Base-by-base conservation (phyloP, 2,888 invertebrate genomes). In the Tethea ocularis region DNA sequence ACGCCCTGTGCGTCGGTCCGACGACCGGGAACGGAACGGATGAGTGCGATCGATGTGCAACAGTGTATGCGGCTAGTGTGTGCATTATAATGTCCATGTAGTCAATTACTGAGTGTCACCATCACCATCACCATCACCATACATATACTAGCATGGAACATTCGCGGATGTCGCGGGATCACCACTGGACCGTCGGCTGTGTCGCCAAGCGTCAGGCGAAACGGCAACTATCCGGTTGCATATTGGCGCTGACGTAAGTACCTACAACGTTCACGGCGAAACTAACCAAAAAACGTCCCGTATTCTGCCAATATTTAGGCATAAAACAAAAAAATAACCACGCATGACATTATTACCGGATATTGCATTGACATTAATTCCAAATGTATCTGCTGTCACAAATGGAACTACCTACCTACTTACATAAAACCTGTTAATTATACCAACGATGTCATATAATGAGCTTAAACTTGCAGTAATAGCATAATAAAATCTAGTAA, bases 1-100 rank as follows among this genome's bases (percentile, higher is more conserved):
- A 60, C 65, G 62, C 66, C 66, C 55, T 53, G 36, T 53, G 59
- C 61, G 66, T 8, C 59, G 66, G 67, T 61, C 69, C 66, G 68
- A 66, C 33, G 33, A 33, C 13, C 33, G 33, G 29, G 29, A 11
- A 29, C 7, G 36, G 36, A 15, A 58, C 58, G 67, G 55, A 60
- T 61, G 59, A 65, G 66, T 65, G 69, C 59, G 69, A 52, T 23
- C 24, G 24, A 52, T 63, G 74, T 67, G 66, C 36, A 58, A 57
- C 56, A 51, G 59, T 61, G 62, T 59, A 57, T 56, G 60, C 52
- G 59, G 54, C 26, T 57, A 69, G 68, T 68, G 66, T 61, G 68
- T 71, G 69, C 60, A 61, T 22, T 24, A 23, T 26, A 2, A 17
- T 46, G 15, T 20, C 4, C 17, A 41, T 41, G 41, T 46, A 46